Percentiles rank a stretch among this genome's conserved stretches.
phyloP scores from a whole-genome alignment of 2,797 vertebrate species.

The Sphaeramia orbicularis region DNA sequence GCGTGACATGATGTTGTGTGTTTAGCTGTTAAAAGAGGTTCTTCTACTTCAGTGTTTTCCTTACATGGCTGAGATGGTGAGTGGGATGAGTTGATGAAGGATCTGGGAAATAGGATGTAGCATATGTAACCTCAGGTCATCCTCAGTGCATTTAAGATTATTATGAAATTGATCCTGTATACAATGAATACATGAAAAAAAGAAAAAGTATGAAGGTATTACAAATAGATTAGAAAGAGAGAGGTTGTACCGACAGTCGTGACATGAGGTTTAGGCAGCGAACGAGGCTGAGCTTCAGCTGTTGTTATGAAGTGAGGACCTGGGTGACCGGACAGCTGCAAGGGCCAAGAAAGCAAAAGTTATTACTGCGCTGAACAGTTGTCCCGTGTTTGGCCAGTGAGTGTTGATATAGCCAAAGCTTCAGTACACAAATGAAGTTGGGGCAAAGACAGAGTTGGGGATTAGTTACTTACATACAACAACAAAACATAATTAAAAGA shows the following conservation, averaged over 20 bases:
- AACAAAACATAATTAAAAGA: too few species aligned
- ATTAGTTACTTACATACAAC: too few species aligned
- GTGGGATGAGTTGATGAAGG: constrained; percentile 25
- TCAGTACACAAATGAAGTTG: constrained; percentile 39
- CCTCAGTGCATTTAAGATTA: constrained; percentile 1
- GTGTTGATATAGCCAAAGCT: constrained; percentile 74
- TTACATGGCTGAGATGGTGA: constrained; percentile 8
- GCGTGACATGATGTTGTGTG: constrained; percentile 25
- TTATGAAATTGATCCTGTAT: not conserved
- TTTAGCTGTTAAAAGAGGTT: constrained; percentile 27
- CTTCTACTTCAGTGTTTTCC: constrained; percentile 11
- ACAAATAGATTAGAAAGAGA: not conserved
- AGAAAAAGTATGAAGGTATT: too few species aligned
- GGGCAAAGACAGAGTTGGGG: constrained; percentile 1
- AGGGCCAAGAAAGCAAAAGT: constrained; percentile 71
- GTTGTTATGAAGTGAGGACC: constrained; percentile 86
- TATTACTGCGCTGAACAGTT: constrained; percentile 79
- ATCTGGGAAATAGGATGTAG: constrained; percentile 7
- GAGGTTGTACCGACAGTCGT: constrained; percentile 35
- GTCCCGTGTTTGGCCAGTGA: constrained; percentile 56
- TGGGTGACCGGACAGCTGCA: constrained; percentile 77
- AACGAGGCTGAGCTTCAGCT: constrained; percentile 85
- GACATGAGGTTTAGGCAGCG: constrained; percentile 41
- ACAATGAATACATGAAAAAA: not conserved
- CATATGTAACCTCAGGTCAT: not conserved